Base-by-base conservation (phyloP, 2,113 vertebrate species). In the Lates calcarifer region DNA sequence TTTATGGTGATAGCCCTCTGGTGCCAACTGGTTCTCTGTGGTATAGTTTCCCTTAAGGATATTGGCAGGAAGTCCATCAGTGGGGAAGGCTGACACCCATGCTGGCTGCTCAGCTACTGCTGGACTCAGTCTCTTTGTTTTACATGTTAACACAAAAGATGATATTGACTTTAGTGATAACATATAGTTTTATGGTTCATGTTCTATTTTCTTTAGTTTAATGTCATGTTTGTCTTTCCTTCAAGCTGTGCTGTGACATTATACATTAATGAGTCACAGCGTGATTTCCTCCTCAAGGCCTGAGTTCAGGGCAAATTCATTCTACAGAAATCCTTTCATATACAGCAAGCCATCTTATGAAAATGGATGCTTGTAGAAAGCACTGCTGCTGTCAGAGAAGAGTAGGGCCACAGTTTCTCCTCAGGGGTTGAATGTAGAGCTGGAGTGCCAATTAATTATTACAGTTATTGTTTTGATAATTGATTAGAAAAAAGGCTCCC, bases 191-290 rank as follows among this genome's bases (percentile, higher is more conserved):
- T 28, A 29, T 7, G 53, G 53, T 56, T 26, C 24, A 41, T 64
- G 15, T 29, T 41, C 24, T 13, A 9, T 45, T 55, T 35, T 5
- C 49, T 62, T 5, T 4, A 64, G 61, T 35, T 43, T 26, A 29
- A 62, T 18, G 17, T 35, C 37, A 35, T 3, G 24, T 58, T 5
- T 17, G 51, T 64, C 56, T 33, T 66, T 53, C 61, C 43, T 45
- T 22, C 6, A 29, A 47, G 58, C 65, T 60, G 62, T 6, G 53
- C 75, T 14, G 29, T 79, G 85, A 76, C 71, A 72, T 79, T 79
- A 51, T 15, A 69, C 41, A 60, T 45, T 26, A 20, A 41, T 5
- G 56, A 79, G 43, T 62, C 61, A 22, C 51, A 31, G 24, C 10
- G 11, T 10, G 12, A 66, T 6, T 17, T 53, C 28, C 20, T 55